Evolutionary conservation across 2,113 vertebrate genomes (phyloP), one percentile per base, ranked within the genome.

Genomic region (Mormoops blainvillei): DNA sequence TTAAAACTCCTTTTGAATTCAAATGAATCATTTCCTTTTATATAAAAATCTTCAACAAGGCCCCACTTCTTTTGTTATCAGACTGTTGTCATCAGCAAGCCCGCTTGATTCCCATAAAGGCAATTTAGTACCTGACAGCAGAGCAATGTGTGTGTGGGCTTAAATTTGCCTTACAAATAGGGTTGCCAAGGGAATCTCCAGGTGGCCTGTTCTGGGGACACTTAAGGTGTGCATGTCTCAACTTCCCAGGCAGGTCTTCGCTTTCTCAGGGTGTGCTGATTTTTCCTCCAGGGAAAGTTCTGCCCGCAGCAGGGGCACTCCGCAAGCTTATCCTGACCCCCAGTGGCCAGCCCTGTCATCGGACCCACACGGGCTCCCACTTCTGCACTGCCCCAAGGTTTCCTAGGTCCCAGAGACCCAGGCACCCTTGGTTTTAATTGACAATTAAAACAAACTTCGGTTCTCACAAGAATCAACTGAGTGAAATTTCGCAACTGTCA

Each of bases 321-420:
- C 7, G 81, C 87, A 20, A 33, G 96, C 94, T 71, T 89, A 33
- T 74, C 94, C 96, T 97, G 97, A 97, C 96, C 96, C 97, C 97
- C 98, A 98, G 98, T 36, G 97, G 97, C 96, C 74, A 50, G 41
- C 90, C 20, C 63, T 41, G 92, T 85, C 93, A 58, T 63, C 65
- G 1, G 65, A 24, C 43, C 92, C 28, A 3, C 80, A 2, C 13
- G n/a, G 7, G 48, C 22, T 77, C 73, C 63, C 93, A 14, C 77
- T 73, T 54, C 22, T 38, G 76, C 41, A 61, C 81, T 13, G 31
- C 89, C 84, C 54, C 10, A 10, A 36, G 77, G 41, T 50, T 65
- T 73, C 38, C 58, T 11, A 22, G 71, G 58, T 58, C 84, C 80
- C 91, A 5, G 85, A 61, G 71, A 90, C 77, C 43, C 58, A 14